Percentiles rank a stretch among this genome's conserved stretches.
Conservation (phyloP, 2,113 vertebrate genomes). For the Microtus pennsylvanicus region DNA sequence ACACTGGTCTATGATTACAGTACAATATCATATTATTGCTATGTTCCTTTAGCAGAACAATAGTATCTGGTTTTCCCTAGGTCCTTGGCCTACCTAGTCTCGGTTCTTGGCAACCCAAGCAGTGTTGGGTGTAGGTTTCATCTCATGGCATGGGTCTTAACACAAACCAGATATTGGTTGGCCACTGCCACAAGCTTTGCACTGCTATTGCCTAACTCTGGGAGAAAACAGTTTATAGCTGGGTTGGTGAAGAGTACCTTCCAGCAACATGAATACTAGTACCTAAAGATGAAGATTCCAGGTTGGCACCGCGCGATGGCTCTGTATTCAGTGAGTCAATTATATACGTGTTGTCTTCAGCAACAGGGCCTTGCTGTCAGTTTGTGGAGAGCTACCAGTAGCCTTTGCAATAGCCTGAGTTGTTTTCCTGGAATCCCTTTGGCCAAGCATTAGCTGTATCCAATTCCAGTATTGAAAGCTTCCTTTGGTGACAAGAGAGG, state of each 20-base stretch:
- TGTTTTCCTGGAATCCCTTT: background rate
- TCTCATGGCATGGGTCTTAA: background rate
- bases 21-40: background rate
- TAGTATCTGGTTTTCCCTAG: background rate
- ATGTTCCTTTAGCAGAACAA: background rate
- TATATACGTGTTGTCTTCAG: background rate
- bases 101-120: background rate
- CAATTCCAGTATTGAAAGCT: background rate
- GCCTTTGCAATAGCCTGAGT: background rate
- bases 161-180: background rate
- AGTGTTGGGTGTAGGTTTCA: background rate
- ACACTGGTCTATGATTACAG: background rate
- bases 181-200: background rate
- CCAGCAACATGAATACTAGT: background rate
- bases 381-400: no score
- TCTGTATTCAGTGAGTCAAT: background rate
- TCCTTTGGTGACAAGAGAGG: background rate
- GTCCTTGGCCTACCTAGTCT: background rate
- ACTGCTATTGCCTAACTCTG: background rate
- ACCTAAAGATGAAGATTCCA: background rate
- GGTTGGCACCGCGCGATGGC: background rate
- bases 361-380: background rate
- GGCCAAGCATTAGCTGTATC: background rate
- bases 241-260: background rate
- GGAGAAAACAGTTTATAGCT: background rate